These are phyloP conservation scores for Hololepta plana DNA, from an alignment of 2,888 invertebrate genomes.

Conservation along the genomic window DNA sequence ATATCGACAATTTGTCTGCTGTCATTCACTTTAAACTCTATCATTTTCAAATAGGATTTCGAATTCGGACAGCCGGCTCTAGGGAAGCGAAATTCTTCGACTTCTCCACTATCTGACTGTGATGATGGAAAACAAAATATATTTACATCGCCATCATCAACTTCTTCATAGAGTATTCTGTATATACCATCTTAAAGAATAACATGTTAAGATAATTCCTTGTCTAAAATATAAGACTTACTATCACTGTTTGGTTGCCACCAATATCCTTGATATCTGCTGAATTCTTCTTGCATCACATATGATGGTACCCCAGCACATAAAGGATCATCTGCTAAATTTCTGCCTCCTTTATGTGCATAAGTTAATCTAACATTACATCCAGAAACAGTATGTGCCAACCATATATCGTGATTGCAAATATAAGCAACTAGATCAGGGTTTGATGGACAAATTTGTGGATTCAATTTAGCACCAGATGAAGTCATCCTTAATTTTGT, in stretches of 20 bases:
- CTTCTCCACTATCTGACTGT: conserved; percentile 47
- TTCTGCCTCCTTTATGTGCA: conserved; percentile 46
- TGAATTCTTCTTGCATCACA: conserved; percentile 97
- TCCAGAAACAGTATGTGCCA: conserved; percentile 50
- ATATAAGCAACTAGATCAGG: conserved; percentile 76
- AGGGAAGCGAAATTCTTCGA: conserved; percentile 77
- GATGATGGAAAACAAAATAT: conserved; percentile 78
- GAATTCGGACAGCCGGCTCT: conserved; percentile 82
- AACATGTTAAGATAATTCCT: conserved; percentile 7
- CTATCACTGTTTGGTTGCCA: conserved; percentile 86
- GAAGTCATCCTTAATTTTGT: conserved; percentile 45
- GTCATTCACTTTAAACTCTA: conserved; percentile 52
- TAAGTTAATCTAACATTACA: conserved; percentile 53
- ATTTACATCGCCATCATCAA: conserved; percentile 80
- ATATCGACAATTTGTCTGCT: conserved; percentile 54
- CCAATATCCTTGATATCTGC: conserved; percentile 93
- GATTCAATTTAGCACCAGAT: conserved; percentile 55
- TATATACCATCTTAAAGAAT: conserved; percentile 46
- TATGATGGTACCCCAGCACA: conserved; percentile 95
- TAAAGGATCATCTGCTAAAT: conserved; percentile 62
- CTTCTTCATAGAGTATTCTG: conserved; percentile 72
- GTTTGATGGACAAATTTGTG: conserved; percentile 68
- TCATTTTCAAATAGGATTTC: conserved; percentile 71
- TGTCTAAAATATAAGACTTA: too few relatives aligned
- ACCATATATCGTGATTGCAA: conserved; percentile 80